These are phyloP conservation scores for Pyrrhura leucotis DNA, from an alignment of 2,797 vertebrate species.

Conservation along the genomic window DNA sequence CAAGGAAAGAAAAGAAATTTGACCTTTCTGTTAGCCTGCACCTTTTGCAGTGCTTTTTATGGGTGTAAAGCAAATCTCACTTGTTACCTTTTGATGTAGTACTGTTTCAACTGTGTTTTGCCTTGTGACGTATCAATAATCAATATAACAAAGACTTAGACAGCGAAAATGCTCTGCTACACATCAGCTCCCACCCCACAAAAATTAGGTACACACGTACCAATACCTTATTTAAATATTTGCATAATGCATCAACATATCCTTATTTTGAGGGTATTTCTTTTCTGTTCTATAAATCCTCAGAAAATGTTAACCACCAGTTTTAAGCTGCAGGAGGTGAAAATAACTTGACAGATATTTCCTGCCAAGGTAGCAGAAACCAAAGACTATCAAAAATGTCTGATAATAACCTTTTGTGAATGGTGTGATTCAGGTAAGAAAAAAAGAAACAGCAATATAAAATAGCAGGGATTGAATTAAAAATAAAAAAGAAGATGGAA, in stretches of 20 bases:
- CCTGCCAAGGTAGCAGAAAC: neutral
- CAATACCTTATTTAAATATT: neutral
- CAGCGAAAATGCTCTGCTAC: neutral
- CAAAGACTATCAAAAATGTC: neutral
- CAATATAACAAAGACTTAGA: neutral
- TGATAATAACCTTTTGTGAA: conserved; percentile 15
- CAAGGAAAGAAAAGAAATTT: neutral
- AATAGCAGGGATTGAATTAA: neutral
- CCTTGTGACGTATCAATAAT: neutral
- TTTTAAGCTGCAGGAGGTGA: neutral
- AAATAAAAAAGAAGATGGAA: neutral
- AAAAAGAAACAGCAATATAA: neutral
- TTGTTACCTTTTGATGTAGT: neutral
- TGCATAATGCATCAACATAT: neutral
- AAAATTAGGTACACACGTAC: neutral
- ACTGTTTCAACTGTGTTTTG: neutral
- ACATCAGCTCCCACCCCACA: neutral
- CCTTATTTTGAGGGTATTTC: neutral
- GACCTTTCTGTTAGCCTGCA: neutral
- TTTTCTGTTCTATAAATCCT: neutral
- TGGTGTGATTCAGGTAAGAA: neutral
- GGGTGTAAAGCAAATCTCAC: neutral
- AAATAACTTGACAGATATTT: neutral
- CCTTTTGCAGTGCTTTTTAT: neutral
- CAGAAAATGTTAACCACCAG: neutral